Base-by-base conservation (phyloP, 2,113 vertebrate species). In the Neodontobutis hainanensis region DNA sequence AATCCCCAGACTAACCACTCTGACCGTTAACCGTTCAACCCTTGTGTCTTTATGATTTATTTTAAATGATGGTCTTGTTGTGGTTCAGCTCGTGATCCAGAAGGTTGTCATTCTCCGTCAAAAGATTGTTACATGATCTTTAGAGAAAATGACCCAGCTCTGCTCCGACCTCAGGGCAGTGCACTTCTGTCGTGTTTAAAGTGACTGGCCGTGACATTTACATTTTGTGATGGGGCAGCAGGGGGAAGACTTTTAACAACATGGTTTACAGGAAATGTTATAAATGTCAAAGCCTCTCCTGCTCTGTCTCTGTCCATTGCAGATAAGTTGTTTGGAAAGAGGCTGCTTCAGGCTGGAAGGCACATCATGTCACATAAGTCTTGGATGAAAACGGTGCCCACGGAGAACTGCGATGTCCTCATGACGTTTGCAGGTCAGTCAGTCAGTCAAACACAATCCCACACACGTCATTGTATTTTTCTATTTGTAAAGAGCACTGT, bases 371-470 rank as follows among this genome's bases (percentile, higher is more conserved):
- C 96, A 83, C 96, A 97, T 89, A 98, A 98, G 81, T 97, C 97
- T 14, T 99, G 97, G 97, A 98, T 99, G 97, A 99, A 96, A 87
- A 97, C 97, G 0, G 97, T 99, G 85, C 97, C 97, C 85, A 98
- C 97, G 0, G 97, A 99, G 90, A 96, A 98, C 92, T 99, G 97
- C 72, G 97, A 99, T 0, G 95, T 98, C 65, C 94, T 99, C 69
- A 97, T 99, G 95, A 98, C 96, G 47, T 96, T 98, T 88, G 91
- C 95, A 87, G 97, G 97, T 98, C 90, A 78, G 65, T 6, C 90
- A 78, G 65, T 6, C 15, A 45, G 57, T 64, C 53, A 51, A 16
- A 67, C 56, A 53, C 15, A 61, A 40, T 52, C 51, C 56, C 66
- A 40, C 51, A 5, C 0, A 40, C 44, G 50, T 58, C 50, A 5